Percentiles rank a stretch among this genome's conserved stretches.
Evolutionary conservation across 2,797 vertebrate genomes (phyloP).

Genomic region (Sparus aurata): DNA sequence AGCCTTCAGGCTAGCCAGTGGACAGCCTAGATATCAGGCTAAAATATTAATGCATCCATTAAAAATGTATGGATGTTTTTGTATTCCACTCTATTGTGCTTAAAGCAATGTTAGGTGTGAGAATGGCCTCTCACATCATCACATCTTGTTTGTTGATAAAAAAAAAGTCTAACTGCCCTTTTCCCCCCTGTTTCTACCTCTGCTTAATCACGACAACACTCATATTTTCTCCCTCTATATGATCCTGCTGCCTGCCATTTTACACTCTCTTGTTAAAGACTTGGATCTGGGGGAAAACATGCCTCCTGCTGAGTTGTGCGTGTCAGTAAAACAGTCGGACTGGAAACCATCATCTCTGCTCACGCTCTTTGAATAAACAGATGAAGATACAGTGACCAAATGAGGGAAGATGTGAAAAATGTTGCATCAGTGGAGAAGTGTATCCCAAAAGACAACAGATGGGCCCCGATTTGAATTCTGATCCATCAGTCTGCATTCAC

Average conservation of each 20-base stretch:
- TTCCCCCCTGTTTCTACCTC: background rate
- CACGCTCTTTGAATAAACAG: constrained; percentile 52
- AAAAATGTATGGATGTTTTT: constrained; percentile 51
- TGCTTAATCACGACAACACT: background rate
- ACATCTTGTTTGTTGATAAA: background rate
- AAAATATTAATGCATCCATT: constrained; percentile 50
- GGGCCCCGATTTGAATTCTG: constrained; percentile 39
- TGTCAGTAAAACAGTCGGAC: constrained; percentile 45
- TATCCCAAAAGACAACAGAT: constrained; percentile 40
- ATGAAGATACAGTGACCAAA: constrained; percentile 33
- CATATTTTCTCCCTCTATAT: background rate
- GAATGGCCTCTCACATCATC: constrained; percentile 24
- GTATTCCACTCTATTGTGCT: constrained; percentile 10
- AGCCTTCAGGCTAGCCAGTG: constrained; percentile 15
- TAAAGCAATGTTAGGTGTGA: constrained; percentile 19
- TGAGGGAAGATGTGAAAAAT: constrained; percentile 12
- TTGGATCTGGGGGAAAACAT: constrained; percentile 31
- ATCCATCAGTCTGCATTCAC: constrained; percentile 25
- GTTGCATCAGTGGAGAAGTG: background rate
- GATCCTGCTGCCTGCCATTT: constrained; percentile 1
- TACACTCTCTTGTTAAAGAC: constrained; percentile 15
- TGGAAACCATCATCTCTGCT: constrained; percentile 47
- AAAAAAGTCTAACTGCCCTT: background rate
- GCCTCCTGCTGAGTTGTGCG: constrained; percentile 28
- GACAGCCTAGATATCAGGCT: constrained; percentile 34